Evolutionary conservation across 2,797 vertebrate species (phyloP), one percentile per base, ranked within the genome.

Genomic region (Notolepis coatsorum): DNA sequence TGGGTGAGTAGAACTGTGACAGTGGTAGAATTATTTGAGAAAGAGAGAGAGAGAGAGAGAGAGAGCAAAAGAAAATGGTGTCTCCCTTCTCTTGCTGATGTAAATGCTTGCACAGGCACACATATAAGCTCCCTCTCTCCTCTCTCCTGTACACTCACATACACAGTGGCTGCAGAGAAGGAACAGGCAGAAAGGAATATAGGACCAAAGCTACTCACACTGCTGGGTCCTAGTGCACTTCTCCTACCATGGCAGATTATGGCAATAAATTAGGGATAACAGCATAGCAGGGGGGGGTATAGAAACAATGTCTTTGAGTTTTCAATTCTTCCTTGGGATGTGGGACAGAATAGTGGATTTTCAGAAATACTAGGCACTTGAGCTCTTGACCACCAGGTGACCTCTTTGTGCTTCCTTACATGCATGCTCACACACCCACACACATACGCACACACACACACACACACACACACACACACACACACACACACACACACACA

Each of bases 151-250:
- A 74, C 82, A 82, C 82, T 81, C 81, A 81, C 84, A n/a, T n/a
- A 56, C 53, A 80, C 85, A 80, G 75, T 85, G 85, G 88, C 88
- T 87, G 88, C 90, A 87, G 85, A 87, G 88, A 90, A 86, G 82
- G 83, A 90, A 81, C 80, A 84, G 85, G 84, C 85, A 80, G 79
- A 7, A 48, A 84, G 82, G 75, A 82, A 69, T 50, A 83, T n/a
- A 28, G 73, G 71, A 73, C 74, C 70, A 63, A 49, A 63, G 56
- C 65, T 39, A 33, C 62, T 33, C 47, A 54, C 61, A 79, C 68
- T 58, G 42, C 87, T 65, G 79, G 90, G 89, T 91, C 90, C 85
- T 90, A 91, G 76, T 78, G 84, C 64, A 79, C 73, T 10, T 1
- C 3, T 0, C 0, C 0, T 15, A 30, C 13, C 37, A 6, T 24